These are phyloP conservation scores for Protobothrops flavoviridis DNA, from an alignment of 2,113 vertebrate genomes.

Conservation along the genomic window DNA sequence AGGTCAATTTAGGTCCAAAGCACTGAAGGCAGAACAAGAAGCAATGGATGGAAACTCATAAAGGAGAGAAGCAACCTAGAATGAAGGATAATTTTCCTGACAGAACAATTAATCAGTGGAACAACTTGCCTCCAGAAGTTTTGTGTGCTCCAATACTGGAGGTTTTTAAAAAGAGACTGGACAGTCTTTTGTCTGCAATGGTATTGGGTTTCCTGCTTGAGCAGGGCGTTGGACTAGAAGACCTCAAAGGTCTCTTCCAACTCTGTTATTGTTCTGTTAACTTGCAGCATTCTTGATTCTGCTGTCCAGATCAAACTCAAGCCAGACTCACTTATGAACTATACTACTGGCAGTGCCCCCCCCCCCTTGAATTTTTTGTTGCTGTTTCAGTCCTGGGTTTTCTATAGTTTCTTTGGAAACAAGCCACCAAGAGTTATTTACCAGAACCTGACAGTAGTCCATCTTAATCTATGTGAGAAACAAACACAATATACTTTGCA, in stretches of 20 bases:
- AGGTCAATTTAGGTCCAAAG: background rate
- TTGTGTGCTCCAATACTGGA: background rate
- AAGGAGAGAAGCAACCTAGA: too few relatives aligned
- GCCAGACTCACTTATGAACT: background rate
- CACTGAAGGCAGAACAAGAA: too few relatives aligned
- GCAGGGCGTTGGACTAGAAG: background rate
- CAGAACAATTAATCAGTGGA: too few relatives aligned
- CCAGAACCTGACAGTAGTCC: background rate
- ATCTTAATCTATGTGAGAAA: constrained; percentile 18
- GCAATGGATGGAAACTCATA: too few relatives aligned
- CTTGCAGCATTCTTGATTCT: background rate
- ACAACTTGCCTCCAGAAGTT: too few relatives aligned
- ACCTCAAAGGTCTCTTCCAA: background rate
- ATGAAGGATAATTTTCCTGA: too few relatives aligned
- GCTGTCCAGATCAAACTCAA: background rate
- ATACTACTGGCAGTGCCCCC: too few relatives aligned
- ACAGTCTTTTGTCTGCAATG: background rate
- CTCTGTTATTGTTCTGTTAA: background rate
- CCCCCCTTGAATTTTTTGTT: too few relatives aligned
- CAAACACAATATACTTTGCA: constrained; percentile 12
- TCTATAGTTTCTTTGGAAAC: background rate
- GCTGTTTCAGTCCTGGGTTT: background rate
- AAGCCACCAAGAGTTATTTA: background rate
- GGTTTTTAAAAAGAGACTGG: background rate
- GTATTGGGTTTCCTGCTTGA: background rate